Conservation (phyloP, 2,797 vertebrate genomes). For the Lophotriccus pileatus region DNA sequence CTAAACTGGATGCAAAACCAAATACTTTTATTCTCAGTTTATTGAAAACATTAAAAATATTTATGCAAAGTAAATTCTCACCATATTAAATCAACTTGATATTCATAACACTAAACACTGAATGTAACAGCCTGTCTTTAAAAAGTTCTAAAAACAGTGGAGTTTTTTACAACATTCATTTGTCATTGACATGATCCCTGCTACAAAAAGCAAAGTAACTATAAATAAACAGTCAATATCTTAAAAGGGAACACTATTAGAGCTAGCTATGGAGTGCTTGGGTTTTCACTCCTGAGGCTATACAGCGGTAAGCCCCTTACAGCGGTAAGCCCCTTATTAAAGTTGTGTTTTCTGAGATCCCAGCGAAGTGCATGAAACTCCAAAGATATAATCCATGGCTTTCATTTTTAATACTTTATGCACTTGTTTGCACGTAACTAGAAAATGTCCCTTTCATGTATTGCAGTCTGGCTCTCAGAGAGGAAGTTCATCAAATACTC, state of each 20-base stretch:
- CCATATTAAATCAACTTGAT: neutral
- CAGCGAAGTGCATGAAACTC: neutral
- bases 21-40: neutral
- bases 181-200: neutral
- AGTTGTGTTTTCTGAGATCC: neutral
- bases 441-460: neutral
- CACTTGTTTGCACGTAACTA: neutral
- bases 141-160: neutral
- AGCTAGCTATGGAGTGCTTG: neutral
- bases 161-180: neutral
- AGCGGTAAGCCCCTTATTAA: neutral
- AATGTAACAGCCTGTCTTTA: neutral
- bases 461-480: neutral
- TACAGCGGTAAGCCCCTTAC: neutral
- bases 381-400: neutral
- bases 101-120: neutral
- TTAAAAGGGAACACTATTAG: neutral
- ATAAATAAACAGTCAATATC: slow-evolving; percentile 15
- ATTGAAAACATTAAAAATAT: neutral
- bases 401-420: neutral
- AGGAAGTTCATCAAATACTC: neutral
- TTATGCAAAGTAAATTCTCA: neutral
- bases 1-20: neutral
- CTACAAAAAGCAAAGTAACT: neutral
- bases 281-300: neutral